phyloP scores from a whole-genome alignment of 2,888 invertebrate genomes.

The Callinectes sapidus region DNA sequence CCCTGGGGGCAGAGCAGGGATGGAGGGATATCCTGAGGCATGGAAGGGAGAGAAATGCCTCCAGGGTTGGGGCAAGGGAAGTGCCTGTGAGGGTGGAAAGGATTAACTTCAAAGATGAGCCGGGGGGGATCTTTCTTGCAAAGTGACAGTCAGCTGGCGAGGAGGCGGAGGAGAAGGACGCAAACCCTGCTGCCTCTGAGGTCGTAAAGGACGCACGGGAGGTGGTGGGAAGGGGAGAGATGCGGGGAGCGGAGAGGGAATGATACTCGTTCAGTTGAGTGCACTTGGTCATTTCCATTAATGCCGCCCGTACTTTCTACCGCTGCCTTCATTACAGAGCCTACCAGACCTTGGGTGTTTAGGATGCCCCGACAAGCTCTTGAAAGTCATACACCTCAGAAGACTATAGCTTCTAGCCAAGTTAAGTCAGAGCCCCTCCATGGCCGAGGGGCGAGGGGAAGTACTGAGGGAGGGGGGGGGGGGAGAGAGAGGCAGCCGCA shows the following conservation, averaged over 20 bases:
- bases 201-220: constrained; percentile 23
- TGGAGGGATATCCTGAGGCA: neutral
- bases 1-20: neutral
- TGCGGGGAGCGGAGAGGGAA: neutral
- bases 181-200: neutral
- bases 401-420: neutral
- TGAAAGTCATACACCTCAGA: neutral
- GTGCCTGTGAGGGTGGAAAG: neutral
- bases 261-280: neutral
- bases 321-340: neutral
- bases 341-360: neutral
- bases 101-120: neutral
- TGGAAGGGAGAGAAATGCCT: neutral
- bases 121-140: constrained; percentile 18
- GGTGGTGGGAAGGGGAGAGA: neutral
- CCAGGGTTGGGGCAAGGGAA: neutral
- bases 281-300: neutral
- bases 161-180: constrained; percentile 8
- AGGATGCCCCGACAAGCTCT: neutral
- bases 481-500: constrained; percentile 24
- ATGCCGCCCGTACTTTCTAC: constrained; percentile 17
- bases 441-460: constrained; percentile 1
- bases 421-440: neutral
- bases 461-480: neutral
- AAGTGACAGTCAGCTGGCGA: constrained; percentile 33